Evolutionary conservation across 2,113 vertebrate species (phyloP).

Genomic region (Odontophorus gujanensis): DNA sequence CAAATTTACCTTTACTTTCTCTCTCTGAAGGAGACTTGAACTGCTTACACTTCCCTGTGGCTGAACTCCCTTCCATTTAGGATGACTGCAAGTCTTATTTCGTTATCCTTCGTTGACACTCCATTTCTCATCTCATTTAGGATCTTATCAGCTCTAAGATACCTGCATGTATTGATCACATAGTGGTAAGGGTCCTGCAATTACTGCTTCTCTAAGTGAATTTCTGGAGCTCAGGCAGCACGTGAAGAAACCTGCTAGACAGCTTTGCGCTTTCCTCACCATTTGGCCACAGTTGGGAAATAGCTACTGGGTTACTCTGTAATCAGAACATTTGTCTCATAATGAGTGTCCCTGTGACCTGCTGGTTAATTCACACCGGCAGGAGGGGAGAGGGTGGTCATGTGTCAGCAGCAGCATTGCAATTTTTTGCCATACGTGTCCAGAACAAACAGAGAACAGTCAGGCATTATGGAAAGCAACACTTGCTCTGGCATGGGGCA

Average conservation of each 20-base stretch:
- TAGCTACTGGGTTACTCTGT: not conserved
- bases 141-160: not conserved
- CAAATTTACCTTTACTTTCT: not conserved
- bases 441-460: not conserved
- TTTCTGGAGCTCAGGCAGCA: not conserved
- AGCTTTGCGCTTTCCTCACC: not conserved
- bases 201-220: not conserved
- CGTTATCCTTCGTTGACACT: not conserved
- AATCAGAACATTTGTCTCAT: not conserved
- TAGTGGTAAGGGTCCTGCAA: accelerated
- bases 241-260: accelerated
- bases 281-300: not conserved
- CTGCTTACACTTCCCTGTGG: not conserved
- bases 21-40: not conserved
- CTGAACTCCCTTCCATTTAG: not conserved
- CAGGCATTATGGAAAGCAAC: not conserved
- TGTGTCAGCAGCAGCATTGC: accelerated
- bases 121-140: accelerated
- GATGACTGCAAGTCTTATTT: not conserved
- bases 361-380: accelerated
- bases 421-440: not conserved
- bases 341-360: not conserved
- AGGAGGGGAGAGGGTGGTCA: not conserved
- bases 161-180: accelerated
- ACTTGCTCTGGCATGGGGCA: not conserved